Evolutionary conservation across 2,797 vertebrate species (phyloP), one percentile per base, ranked within the genome.

Genomic region (Paramormyrops hopkinsi): DNA sequence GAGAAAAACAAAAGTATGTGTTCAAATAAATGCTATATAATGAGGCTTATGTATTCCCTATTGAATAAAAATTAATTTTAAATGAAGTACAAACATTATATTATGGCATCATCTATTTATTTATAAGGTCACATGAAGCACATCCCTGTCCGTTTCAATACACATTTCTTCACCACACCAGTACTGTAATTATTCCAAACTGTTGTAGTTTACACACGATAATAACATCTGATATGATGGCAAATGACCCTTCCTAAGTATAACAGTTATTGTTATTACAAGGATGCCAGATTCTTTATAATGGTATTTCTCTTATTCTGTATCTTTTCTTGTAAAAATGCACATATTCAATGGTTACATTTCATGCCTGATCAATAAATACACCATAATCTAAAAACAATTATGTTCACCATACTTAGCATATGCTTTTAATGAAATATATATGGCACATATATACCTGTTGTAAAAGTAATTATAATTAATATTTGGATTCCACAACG

Each of bases 11-110:
- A 46, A 84, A 48, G 19, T 22, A 50, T 50, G 41, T 50, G 41
- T 25, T 84, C 3, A 48, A 84, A 84, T 84, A 84, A 84, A 84
- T 46, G 82, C 82, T 50, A 48, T 84, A 46, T 84, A 48, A 84
- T 84, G 82, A 84, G 46, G 19, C 82, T 84, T 84, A 84, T 84
- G 82, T 12, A 84, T 48, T 84, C 46, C 41, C 82, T 48, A 50
- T 84, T 46, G 46, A 84, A 84, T 22, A 84, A 84, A 79, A 79
- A 79, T 79, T 14, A 79, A 79, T 79, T 44, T 79, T 17, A 33
- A n/a, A 41, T 41, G 37, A 79, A 79, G 73, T 79, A 79, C 37
- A 79, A 79, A 79, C 33, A 41, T 41, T 37, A 76, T 79, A 44
- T 79, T 44, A 79, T 79, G 14, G 73, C 37, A 79, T 44, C 73